These are phyloP conservation scores for Ips typographus DNA, from an alignment of 1,140 invertebrate species.

Conservation along the genomic window DNA sequence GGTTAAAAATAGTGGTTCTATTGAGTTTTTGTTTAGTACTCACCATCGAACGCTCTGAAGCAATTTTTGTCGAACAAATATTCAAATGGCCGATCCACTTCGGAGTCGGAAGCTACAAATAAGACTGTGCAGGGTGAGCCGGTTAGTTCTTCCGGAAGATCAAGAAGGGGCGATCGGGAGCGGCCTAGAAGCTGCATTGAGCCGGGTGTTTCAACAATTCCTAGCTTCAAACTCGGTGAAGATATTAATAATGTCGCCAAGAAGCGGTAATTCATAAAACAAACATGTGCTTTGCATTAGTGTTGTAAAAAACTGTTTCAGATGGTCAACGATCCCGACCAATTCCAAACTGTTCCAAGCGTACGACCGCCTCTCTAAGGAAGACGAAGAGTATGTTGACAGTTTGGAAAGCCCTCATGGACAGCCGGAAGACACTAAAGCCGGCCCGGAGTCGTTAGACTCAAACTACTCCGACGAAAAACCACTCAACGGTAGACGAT, in stretches of 20 bases:
- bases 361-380: constrained; percentile 67
- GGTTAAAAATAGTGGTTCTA: not conserved
- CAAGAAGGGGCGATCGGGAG: constrained; percentile 55
- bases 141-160: constrained; percentile 57
- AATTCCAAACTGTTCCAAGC: constrained; percentile 70
- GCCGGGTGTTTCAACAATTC: constrained; percentile 54
- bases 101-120: constrained; percentile 52
- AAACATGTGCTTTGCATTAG: not conserved
- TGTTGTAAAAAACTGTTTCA: constrained; percentile 13
- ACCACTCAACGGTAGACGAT: constrained; percentile 55
- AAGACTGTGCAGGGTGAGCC: constrained; percentile 52
- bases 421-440: constrained; percentile 29
- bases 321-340: constrained; percentile 70
- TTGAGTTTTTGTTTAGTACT: constrained; percentile 33
- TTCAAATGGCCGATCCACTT: constrained; percentile 58
- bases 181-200: constrained; percentile 71
- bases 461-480: constrained; percentile 51
- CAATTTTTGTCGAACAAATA: constrained; percentile 60
- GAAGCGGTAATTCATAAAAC: constrained; percentile 54
- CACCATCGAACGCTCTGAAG: constrained; percentile 47
- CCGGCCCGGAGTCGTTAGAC: constrained; percentile 48
- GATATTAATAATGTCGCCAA: constrained; percentile 61
- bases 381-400: constrained; percentile 72
- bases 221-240: constrained; percentile 56
- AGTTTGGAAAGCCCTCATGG: constrained; percentile 59